Percentiles rank a stretch among this genome's conserved stretches.
Evolutionary conservation across 2,797 vertebrate genomes (phyloP).

Genomic region (Apogon talboti): DNA sequence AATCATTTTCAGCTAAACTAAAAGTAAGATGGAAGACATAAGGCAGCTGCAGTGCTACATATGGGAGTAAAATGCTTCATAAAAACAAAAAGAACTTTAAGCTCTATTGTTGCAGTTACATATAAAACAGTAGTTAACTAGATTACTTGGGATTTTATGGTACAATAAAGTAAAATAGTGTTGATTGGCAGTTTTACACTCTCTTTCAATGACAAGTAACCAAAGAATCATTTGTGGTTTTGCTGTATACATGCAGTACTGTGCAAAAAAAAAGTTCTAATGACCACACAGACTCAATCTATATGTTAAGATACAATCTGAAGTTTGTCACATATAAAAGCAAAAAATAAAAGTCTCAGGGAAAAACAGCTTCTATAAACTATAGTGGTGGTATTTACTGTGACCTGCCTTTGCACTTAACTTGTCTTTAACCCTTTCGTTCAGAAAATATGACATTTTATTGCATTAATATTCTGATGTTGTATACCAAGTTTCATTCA

Average conservation of each 20-base stretch:
- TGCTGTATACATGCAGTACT: background rate
- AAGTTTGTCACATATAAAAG: too few relatives aligned
- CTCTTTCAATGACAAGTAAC: constrained; percentile 2
- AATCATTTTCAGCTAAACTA: background rate
- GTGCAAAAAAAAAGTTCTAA: too few relatives aligned
- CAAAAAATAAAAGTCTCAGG: too few relatives aligned
- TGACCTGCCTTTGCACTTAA: too few relatives aligned
- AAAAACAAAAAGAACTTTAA: constrained; percentile 1
- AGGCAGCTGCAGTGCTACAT: background rate
- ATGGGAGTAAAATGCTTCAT: constrained; percentile 11
- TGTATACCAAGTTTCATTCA: too few relatives aligned
- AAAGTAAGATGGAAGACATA: constrained; percentile 1
- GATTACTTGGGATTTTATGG: constrained; percentile 9
- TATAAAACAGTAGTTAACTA: background rate
- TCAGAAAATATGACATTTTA: too few relatives aligned
- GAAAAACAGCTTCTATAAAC: too few relatives aligned
- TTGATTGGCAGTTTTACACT: constrained; percentile 12
- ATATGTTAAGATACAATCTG: too few relatives aligned
- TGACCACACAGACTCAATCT: too few relatives aligned
- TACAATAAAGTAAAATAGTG: background rate
- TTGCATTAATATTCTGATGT: too few relatives aligned
- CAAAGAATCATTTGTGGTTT: constrained; percentile 14
- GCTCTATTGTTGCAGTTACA: background rate
- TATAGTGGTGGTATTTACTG: too few relatives aligned
- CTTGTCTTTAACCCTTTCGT: too few relatives aligned